Conservation (phyloP, 2,888 invertebrate genomes). For the Acrobasis suavella region DNA sequence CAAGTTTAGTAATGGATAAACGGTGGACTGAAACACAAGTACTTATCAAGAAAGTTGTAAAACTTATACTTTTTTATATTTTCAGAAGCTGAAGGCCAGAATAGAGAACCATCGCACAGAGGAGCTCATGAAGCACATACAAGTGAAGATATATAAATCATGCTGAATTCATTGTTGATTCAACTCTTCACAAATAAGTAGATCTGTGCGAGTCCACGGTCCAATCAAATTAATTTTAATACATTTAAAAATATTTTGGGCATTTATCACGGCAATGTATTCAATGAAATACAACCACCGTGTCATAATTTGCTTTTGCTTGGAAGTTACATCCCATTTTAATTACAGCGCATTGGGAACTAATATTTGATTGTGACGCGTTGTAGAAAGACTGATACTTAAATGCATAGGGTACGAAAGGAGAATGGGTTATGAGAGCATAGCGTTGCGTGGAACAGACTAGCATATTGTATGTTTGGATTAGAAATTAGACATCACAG, state of each 20-base stretch:
- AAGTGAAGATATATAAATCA: conserved; percentile 37
- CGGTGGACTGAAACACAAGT: no score
- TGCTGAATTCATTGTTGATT: conserved; percentile 7
- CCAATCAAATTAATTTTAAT: conserved; percentile 35
- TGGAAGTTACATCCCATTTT: background rate
- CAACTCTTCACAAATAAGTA: conserved; percentile 32
- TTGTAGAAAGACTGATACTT: conserved; percentile 68
- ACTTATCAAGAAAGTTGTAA: no score
- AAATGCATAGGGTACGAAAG: conserved; percentile 44
- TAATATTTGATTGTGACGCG: conserved; percentile 51
- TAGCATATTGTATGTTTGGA: conserved; percentile 43
- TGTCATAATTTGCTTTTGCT: conserved; percentile 10
- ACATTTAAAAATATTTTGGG: background rate
- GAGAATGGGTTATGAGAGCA: conserved; percentile 39
- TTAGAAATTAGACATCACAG: conserved; percentile 51
- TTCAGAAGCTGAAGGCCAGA: conserved; percentile 68
- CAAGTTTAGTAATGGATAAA: no score
- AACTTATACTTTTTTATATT: conserved; percentile 29
- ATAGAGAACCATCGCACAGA: conserved; percentile 69
- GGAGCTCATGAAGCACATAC: conserved; percentile 55
- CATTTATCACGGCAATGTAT: conserved; percentile 28
- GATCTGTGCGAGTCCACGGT: conserved; percentile 44
- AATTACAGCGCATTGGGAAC: no score
- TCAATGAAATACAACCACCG: conserved; percentile 20
- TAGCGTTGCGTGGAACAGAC: conserved; percentile 42